Evolutionary conservation across 2,113 vertebrate genomes (phyloP), one percentile per base, ranked within the genome.

Genomic region (Muntiacus muntjak): DNA sequence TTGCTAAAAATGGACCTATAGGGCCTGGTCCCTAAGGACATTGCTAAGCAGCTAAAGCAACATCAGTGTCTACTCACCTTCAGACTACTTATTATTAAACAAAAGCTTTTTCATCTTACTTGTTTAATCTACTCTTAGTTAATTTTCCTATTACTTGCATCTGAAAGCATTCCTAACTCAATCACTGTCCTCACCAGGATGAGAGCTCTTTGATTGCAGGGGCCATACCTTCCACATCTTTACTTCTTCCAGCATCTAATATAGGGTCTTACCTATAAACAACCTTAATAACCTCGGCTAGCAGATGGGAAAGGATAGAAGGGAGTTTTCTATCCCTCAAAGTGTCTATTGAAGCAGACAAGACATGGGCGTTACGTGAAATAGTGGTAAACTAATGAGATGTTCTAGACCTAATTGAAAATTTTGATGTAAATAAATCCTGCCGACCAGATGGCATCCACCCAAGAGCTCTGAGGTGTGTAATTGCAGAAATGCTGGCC

Each of bases 341-440:
- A 74, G 54, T 82, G 2, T 54, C 43, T 94, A 12, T 13, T 52
- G 54, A 95, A 94, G 71, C 50, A 94, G 40, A 36, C 74, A 93
- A 87, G 81, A 83, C 71, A 78, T 6, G 79, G 12, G 28, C 54
- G n/a, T 58, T 89, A 67, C n/a, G 81, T 89, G 33, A 96, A 89
- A 89, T 54, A 19, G 4, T 58, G 28, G 52, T 36, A 89, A 95
- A 84, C 26, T 88, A 89, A 62, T 55, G 50, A 74, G 52, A 89
- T 28, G 17, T 81, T 74, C 67, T 84, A 94, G 16, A 83, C 28
- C 36, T 92, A 86, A 95, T 13, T 94, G 83, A 92, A 82, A 97
- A 95, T 45, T 57, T 16, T 96, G 52, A 89, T 87, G 43, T 84
- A 91, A 92, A 76, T 96, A 91, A 87, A 93, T 67, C 82, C 85